phyloP scores from a whole-genome alignment of 64 coral and sea anemone genomes.

The Astreopora myriophthalma region DNA sequence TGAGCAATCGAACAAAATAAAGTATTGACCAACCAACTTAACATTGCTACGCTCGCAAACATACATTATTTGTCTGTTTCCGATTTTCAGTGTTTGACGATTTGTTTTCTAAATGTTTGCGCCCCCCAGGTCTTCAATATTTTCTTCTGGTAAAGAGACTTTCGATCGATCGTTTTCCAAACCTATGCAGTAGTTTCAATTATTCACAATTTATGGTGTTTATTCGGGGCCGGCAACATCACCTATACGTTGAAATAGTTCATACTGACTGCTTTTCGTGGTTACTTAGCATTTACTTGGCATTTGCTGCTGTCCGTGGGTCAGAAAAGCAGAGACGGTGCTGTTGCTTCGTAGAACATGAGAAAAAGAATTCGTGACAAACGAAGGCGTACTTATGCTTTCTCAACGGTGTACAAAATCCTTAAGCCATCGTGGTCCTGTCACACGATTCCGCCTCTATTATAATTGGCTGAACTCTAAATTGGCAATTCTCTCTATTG shows the following conservation, averaged over 20 bases:
- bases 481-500: neutral
- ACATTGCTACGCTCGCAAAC: conserved; percentile 83
- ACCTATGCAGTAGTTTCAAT: conserved; percentile 70
- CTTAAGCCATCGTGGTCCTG: neutral
- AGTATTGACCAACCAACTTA: conserved; percentile 77
- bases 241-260: conserved; percentile 58
- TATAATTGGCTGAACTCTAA: conserved; percentile 27
- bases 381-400: neutral
- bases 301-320: conserved; percentile 63
- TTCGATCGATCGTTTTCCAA: conserved; percentile 63
- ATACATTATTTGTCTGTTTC: conserved; percentile 95
- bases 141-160: conserved; percentile 69
- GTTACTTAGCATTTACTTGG: too few species aligned
- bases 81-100: conserved; percentile 93
- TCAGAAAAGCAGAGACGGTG: conserved; percentile 17
- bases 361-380: neutral
- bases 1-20: conserved; percentile 89
- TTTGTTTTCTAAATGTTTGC: conserved; percentile 96
- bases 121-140: conserved; percentile 45
- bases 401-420: neutral
- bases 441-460: neutral
- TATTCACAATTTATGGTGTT: conserved; percentile 79
- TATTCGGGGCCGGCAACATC: conserved; percentile 62
- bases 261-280: conserved; percentile 40
- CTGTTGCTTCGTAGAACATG: conserved; percentile 35